Evolutionary conservation across 2,113 vertebrate genomes (phyloP), one percentile per base, ranked within the genome.

Genomic region (Xenus cinereus): DNA sequence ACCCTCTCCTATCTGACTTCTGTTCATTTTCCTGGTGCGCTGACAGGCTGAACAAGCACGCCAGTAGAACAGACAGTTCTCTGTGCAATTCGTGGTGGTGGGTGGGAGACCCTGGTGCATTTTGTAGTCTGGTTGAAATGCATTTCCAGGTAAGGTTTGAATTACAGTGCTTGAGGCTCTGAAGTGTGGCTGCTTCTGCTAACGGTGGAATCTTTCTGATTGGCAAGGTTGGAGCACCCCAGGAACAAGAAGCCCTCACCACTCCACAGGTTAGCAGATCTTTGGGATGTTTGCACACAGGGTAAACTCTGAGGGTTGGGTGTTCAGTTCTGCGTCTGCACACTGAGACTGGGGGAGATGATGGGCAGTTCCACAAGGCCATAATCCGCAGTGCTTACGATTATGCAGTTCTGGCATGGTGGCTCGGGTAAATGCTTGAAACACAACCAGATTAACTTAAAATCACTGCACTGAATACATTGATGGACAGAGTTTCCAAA

Each of bases 171-270:
- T 96, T 90, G 90, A 92, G 90, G 59, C 83, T 93, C 88, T 91
- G 84, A 95, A 97, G 73, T 93, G 67, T 94, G 91, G 62, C 75
- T 89, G 86, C 87, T 96, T 96, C 90, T 23, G 94, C 93, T 97
- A 95, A 96, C 6, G 0, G 80, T 97, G 88, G 81, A 93, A 96
- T 96, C 66, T 93, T 97, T 97, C 96, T 97, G 87, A 79, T 96
- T 97, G 91, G 74, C 90, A 95, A 97, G 94, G 92, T 97, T 95
- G 95, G 87, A 93, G 79, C 89, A 82, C 72, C 93, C 89, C 89
- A 96, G 92, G 92, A 97, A n/a, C 96, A 97, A 92, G 95, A 96
- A 88, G 90, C 27, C 86, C 87, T 97, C 95, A 94, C 87, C 90
- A 63, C 41, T 94, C 72, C 87, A 81, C 94, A 97, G 90, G 83